A percentile compares a stretch with the other conserved stretches of the same genome.
These are phyloP conservation scores for Nymphalis io DNA, from an alignment of 1,140 invertebrate genomes.

Conservation along the genomic window DNA sequence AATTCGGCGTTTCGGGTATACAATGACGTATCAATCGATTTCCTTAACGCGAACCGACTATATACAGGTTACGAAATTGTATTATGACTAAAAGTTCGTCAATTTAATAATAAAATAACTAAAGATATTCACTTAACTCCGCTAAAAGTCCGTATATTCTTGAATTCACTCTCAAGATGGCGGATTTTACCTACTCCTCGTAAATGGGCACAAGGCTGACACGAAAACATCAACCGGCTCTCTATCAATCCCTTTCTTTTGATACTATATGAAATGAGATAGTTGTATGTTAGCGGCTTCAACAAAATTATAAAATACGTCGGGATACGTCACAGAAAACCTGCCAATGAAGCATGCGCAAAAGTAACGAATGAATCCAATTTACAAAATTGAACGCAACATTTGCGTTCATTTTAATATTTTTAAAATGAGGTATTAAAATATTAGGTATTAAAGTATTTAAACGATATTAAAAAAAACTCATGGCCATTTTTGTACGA, in stretches of 20 bases:
- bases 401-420: constrained; percentile 16
- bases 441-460: not conserved
- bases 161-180: constrained; percentile 81
- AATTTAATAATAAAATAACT: constrained; percentile 78
- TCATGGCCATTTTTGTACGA: too few relatives aligned
- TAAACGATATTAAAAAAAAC: too few relatives aligned
- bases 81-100: constrained; percentile 55
- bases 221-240: constrained; percentile 80
- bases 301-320: constrained; percentile 65
- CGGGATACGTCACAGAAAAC: constrained; percentile 74
- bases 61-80: constrained; percentile 53
- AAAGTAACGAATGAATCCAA: constrained; percentile 48
- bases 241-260: constrained; percentile 76
- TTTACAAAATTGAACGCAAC: constrained; percentile 37
- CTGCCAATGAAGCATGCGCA: constrained; percentile 76
- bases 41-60: constrained; percentile 57
- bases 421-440: not conserved
- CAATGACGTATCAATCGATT: constrained; percentile 58
- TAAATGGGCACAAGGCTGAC: constrained; percentile 81
- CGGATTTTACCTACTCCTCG: constrained; percentile 80
- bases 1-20: constrained; percentile 72
- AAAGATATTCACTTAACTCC: constrained; percentile 75
- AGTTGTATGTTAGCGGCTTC: constrained; percentile 69
- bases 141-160: constrained; percentile 79
- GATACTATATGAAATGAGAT: constrained; percentile 66